Evolutionary conservation across 2,113 vertebrate species (phyloP).

Genomic region (Etheostoma cragini): DNA sequence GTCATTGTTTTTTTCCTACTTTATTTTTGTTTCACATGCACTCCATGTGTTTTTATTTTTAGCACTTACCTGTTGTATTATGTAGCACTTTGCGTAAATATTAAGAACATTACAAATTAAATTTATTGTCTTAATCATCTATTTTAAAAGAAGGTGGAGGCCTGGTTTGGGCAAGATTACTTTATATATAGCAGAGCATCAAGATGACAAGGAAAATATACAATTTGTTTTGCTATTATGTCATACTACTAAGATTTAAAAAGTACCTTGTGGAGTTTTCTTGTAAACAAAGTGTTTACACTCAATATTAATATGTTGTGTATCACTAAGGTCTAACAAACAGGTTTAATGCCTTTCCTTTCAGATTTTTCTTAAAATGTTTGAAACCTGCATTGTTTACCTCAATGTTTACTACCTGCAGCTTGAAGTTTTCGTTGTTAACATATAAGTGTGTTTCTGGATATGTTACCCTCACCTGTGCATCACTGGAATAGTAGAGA

Average conservation of each 20-base stretch:
- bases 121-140: conserved; percentile 21
- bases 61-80: too few species aligned
- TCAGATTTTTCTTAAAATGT: neutral
- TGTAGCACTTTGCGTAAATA: too few species aligned
- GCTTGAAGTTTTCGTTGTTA: too few species aligned
- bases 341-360: too few species aligned
- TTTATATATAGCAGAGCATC: neutral
- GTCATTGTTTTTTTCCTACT: too few species aligned
- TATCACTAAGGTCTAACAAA: neutral
- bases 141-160: conserved; percentile 8
- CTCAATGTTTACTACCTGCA: neutral
- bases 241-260: neutral
- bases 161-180: neutral
- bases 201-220: neutral
- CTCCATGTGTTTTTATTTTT: too few species aligned
- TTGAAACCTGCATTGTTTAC: too few species aligned
- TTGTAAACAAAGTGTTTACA: neutral
- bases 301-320: neutral
- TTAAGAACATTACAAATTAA: too few species aligned
- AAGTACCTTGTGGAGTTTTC: neutral
- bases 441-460: neutral
- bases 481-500: neutral
- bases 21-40: too few species aligned
- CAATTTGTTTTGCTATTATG: neutral
- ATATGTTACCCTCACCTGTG: neutral